Conservation (phyloP, 2,797 vertebrate genomes). For the Potorous gilbertii region DNA sequence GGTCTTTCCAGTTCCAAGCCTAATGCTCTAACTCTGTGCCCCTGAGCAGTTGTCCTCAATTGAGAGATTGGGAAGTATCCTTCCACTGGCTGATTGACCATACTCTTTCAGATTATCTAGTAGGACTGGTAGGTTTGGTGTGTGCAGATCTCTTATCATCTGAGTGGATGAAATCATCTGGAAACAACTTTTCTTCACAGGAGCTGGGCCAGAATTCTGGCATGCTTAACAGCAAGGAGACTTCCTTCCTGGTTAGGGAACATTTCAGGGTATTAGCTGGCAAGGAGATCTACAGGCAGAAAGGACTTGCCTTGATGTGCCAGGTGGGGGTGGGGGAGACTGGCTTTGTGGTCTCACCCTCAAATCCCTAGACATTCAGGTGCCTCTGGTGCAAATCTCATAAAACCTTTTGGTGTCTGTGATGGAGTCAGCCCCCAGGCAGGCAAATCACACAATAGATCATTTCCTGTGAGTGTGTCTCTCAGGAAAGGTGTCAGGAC, state of each 20-base stretch:
- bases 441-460: slow-evolving; percentile 16
- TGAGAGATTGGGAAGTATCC: not conserved
- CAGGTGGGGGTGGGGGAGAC: not conserved
- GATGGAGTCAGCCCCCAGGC: slow-evolving; percentile 57
- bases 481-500: not conserved
- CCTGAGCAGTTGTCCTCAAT: not conserved
- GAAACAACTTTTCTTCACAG: not conserved
- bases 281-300: not conserved
- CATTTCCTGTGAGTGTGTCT: slow-evolving; percentile 20
- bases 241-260: not conserved
- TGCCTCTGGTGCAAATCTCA: slow-evolving; percentile 65
- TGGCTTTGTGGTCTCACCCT: slow-evolving; percentile 33
- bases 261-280: not conserved
- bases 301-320: not conserved
- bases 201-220: not conserved
- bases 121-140: not conserved
- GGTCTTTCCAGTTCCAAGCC: not conserved
- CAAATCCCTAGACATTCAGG: slow-evolving; percentile 58
- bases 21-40: not conserved
- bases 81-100: not conserved
- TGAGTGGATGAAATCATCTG: not conserved
- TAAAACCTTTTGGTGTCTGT: slow-evolving; percentile 50
- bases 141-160: accelerated
- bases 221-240: not conserved
- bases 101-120: not conserved